These are phyloP conservation scores for Propithecus coquereli DNA, from an alignment of 2,113 vertebrate genomes.

Conservation along the genomic window DNA sequence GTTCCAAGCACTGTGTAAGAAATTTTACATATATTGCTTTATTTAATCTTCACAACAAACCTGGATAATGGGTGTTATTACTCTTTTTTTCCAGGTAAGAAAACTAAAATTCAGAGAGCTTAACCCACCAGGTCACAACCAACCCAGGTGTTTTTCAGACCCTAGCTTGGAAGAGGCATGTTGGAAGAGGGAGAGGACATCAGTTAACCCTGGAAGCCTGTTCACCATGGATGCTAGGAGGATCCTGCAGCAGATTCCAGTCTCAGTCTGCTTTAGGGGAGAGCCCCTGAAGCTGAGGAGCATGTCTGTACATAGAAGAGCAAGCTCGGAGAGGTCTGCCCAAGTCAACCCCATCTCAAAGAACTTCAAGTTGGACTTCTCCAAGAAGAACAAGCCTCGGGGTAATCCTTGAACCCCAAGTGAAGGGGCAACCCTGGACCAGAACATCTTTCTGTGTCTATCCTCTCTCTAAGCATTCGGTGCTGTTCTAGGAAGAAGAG, in stretches of 20 bases:
- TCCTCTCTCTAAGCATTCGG: background rate
- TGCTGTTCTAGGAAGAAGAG: background rate
- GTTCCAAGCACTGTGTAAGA: background rate
- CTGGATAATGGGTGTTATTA: background rate
- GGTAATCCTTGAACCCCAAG: background rate
- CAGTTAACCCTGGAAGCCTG: background rate
- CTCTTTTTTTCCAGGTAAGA: background rate
- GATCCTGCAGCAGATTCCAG: background rate
- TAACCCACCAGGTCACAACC: background rate
- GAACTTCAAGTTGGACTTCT: background rate
- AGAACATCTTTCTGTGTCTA: background rate
- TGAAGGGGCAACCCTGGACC: background rate
- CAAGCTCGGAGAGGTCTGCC: background rate
- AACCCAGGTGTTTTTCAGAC: background rate
- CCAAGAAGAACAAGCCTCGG: background rate
- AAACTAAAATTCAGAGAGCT: background rate
- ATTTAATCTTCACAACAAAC: background rate
- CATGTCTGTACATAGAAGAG: background rate
- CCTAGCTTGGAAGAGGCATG: background rate
- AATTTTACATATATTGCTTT: background rate
- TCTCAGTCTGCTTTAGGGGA: background rate
- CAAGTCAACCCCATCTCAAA: background rate
- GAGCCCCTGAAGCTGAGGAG: background rate
- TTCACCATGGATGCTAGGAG: background rate
- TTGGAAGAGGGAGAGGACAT: background rate